phyloP scores from a whole-genome alignment of 2,888 invertebrate species.

The Nymphalis c-album region DNA sequence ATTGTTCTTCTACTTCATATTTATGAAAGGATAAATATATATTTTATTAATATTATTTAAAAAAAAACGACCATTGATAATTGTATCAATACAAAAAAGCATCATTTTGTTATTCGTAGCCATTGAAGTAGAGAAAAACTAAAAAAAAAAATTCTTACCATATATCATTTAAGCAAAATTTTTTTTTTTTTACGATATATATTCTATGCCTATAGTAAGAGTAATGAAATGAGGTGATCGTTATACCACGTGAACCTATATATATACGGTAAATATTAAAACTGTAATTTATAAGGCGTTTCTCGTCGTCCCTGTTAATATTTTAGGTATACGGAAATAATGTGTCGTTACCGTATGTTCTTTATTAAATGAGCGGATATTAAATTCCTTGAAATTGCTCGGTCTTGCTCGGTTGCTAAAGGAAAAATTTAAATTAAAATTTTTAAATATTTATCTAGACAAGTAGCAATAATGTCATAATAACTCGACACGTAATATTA shows the following conservation, averaged over 20 bases:
- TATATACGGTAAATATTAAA: constrained; percentile 32
- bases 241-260: constrained; percentile 4
- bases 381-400: constrained; percentile 35
- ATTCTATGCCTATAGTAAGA: constrained; percentile 32
- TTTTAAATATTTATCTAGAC: constrained; percentile 26
- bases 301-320: constrained; percentile 20
- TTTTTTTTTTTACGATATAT: constrained; percentile 49
- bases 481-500: constrained; percentile 3
- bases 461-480: constrained; percentile 16
- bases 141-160: constrained; percentile 33
- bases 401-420: constrained; percentile 19
- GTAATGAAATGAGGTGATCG: constrained; percentile 45
- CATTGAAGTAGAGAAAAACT: too few relatives aligned
- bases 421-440: constrained; percentile 29
- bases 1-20: too few relatives aligned
- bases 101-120: too few relatives aligned
- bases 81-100: too few relatives aligned
- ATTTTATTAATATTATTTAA: too few relatives aligned
- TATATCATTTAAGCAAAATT: constrained; percentile 52
- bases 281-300: constrained; percentile 17
- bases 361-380: constrained; percentile 37
- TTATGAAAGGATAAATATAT: too few relatives aligned
- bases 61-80: too few relatives aligned
- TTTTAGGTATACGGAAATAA: constrained; percentile 31
- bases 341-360: constrained; percentile 35